Evolutionary conservation across 2,888 invertebrate species (phyloP), one percentile per base, ranked within the genome.

Genomic region (Beris chalybata): DNA sequence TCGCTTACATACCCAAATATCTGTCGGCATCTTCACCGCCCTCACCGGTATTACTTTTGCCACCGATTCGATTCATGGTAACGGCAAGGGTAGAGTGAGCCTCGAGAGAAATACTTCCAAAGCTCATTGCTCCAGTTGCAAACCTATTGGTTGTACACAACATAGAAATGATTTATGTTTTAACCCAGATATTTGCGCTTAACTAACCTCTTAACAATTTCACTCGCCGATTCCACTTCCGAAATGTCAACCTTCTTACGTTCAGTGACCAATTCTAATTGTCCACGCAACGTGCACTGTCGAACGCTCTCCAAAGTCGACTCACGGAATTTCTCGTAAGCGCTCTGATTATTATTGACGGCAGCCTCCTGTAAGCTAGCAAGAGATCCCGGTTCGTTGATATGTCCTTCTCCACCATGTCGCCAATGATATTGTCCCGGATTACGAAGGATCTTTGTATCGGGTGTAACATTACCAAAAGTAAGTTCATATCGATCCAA

Each of bases 31-130:
- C 86, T 79, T 92, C 91, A 67, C 93, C 99, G 67, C 99, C 99
- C 83, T 99, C 99, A 30, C 99, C 99, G 0, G 99, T 99, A 81
- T 99, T 99, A 69, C 97, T 98, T 83, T 98, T 99, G 71, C 93
- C 98, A 4, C 95, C 94, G 73, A 97, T 89, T 72, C 92, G 88
- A 82, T 99, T 99, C 99, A 99, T 99, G 0, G 98, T 97, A 64
- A 95, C 84, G 0, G 99, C 98, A 38, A 99, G 84, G 0, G 97
- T 92, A 31, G 92, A 87, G 83, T 99, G 99, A 1, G 99, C 93
- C 81, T 99, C 99, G 75, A 95, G 82, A 0, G 97, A 97, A 74
- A 99, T 98, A 68, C 96, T 96, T 1, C 96, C 96, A 81, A 96
- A 96, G 73, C 95, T 95, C 96, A 97, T 97, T 1, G 96, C 96